Percentiles rank a stretch among this genome's conserved stretches.
phyloP scores from a whole-genome alignment of 2,797 vertebrate species.

The Orestias chungarensis region DNA sequence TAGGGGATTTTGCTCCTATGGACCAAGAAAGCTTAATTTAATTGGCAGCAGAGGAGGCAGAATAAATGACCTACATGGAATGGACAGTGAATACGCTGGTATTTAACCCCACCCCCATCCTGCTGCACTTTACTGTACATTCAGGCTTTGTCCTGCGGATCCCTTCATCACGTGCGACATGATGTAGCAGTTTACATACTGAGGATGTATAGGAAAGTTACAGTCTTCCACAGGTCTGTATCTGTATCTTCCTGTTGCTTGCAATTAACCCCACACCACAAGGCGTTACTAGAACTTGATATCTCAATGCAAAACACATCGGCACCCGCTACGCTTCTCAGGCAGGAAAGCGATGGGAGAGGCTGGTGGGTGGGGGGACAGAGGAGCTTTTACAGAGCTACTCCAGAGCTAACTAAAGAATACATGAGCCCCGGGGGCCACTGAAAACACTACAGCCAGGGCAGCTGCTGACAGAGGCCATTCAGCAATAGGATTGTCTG shows the following conservation, averaged over 20 bases:
- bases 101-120: constrained; percentile 67
- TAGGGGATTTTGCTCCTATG: constrained; percentile 48
- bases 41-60: constrained; percentile 75
- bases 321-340: constrained; percentile 66
- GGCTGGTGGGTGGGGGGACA: constrained; percentile 57
- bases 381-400: constrained; percentile 73
- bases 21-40: constrained; percentile 73
- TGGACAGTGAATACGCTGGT: constrained; percentile 72
- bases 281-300: constrained; percentile 51
- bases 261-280: constrained; percentile 71
- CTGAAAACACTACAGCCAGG: constrained; percentile 54
- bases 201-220: constrained; percentile 51
- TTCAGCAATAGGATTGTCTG: constrained; percentile 43
- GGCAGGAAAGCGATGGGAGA: constrained; percentile 53
- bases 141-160: constrained; percentile 58
- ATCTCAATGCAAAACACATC: constrained; percentile 58
- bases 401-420: constrained; percentile 74
- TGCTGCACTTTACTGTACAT: constrained; percentile 62
- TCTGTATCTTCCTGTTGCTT: constrained; percentile 69
- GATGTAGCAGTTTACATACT: constrained; percentile 49
- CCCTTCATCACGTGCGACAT: constrained; percentile 54
- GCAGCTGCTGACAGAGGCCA: constrained; percentile 40
- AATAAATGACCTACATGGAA: constrained; percentile 83
- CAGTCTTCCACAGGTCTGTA: constrained; percentile 64
- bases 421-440: constrained; percentile 67